Evolutionary conservation across 2,113 vertebrate species (phyloP), one percentile per base, ranked within the genome.

Genomic region (Tursiops truncatus): DNA sequence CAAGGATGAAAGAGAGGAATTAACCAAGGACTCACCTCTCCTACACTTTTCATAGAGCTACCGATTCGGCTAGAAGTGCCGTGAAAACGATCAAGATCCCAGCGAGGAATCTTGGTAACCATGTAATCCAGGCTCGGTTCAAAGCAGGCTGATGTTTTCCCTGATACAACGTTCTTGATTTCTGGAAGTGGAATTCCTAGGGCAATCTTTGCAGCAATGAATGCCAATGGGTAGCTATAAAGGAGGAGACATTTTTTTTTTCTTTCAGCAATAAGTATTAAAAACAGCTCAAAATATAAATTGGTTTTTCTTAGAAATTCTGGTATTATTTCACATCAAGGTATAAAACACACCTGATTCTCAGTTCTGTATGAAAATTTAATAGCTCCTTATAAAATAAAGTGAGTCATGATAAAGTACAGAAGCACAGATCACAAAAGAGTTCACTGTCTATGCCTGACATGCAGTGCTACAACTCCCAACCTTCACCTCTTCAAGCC

Each of bases 1-100:
- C 11, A 85, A 86, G 25, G 15, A 74, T 18, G 41, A 96, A 97
- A 95, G 15, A 5, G 36, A 60, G 28, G 9, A 50, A 44, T 2
- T 47, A 76, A 67, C 31, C 14, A 58, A 28, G 44, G 44, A 95
- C 98, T 95, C 95, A 99, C 99, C 99, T 99, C 99, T 98, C 99
- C 99, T 33, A 99, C 99, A 33, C 99, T 99, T 98, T 99, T 99
- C 99, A 99, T 99, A 71, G 99, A 99, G 93, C 99, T 99, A 71
- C 99, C 99, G 56, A 99, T 99, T 90, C 97, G 98, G 10, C 92
- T 98, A 31, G 99, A 99, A n/a, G 98, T 99, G 67, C 98, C 99
- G 77, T 99, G 99, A 67, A 99, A 99, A 86, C 99, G 99, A 96
- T 99, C 99, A 91, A 99, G 98, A 94, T 99, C 99, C 99, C 99